These are phyloP conservation scores for Thereva unica DNA, from an alignment of 2,888 invertebrate genomes.

Conservation along the genomic window DNA sequence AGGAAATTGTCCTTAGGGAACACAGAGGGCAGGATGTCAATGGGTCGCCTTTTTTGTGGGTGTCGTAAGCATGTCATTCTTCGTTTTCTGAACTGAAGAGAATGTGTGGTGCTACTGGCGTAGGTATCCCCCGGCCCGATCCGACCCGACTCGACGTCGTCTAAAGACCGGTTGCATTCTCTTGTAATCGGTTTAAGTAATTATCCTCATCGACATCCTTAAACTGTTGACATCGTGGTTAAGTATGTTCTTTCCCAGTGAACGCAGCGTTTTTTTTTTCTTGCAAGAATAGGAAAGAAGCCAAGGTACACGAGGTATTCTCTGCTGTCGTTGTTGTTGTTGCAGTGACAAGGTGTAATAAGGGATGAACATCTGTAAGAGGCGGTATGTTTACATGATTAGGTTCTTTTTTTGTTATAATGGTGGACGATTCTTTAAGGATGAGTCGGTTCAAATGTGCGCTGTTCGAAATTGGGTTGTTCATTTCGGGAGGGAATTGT, in stretches of 20 bases:
- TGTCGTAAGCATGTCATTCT: not conserved
- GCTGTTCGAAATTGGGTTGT: too few species aligned
- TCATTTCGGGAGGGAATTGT: too few species aligned
- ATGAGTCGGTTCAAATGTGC: not conserved
- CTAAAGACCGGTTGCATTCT: constrained; percentile 1
- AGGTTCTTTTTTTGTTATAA: not conserved
- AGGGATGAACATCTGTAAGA: constrained; percentile 11
- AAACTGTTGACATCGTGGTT: constrained; percentile 4
- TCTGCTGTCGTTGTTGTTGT: not conserved
- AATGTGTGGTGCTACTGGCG: too few species aligned
- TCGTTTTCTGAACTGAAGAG: too few species aligned
- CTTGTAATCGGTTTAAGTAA: constrained; percentile 12
- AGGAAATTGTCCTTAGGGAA: not conserved
- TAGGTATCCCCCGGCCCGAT: too few species aligned
- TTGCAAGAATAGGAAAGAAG: too few species aligned
- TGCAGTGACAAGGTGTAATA: not conserved
- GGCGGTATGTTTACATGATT: constrained; percentile 12
- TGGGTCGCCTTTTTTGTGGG: constrained; percentile 3
- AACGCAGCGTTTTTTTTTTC: too few species aligned
- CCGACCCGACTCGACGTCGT: not conserved
- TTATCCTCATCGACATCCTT: constrained; percentile 2
- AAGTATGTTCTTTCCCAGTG: not conserved
- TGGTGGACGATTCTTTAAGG: not conserved
- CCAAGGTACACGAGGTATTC: too few species aligned
- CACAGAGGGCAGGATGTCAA: constrained; percentile 1